A percentile compares a stretch with the other conserved stretches of the same genome.
These are phyloP conservation scores for Megatriorchis doriae DNA, from an alignment of 2,113 vertebrate genomes.

Conservation along the genomic window DNA sequence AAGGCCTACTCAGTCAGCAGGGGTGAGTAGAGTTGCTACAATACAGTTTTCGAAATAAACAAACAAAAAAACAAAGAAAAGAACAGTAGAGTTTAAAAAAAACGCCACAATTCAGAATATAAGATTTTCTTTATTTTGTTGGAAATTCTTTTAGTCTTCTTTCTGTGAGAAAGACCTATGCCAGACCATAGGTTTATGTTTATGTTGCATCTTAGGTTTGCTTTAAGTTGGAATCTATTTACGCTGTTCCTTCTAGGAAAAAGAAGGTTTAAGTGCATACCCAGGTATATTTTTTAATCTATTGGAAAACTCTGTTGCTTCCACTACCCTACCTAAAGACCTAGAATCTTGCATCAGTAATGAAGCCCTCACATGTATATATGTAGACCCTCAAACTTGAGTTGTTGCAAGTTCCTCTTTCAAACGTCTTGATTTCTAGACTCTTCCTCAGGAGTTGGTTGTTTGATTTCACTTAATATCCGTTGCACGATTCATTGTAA, in stretches of 20 bases:
- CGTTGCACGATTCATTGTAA: neutral
- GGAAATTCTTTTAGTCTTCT: neutral
- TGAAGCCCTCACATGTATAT: neutral
- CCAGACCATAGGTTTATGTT: neutral
- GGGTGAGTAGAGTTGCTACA: slow-evolving; percentile 36
- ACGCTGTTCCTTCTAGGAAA: neutral
- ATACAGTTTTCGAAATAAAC: neutral
- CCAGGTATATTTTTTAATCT: neutral
- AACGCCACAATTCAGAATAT: neutral
- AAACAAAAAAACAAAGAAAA: neutral
- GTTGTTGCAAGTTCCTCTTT: neutral
- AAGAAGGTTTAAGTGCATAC: neutral
- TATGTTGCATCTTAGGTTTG: neutral
- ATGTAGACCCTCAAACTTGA: neutral
- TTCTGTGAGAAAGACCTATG: neutral
- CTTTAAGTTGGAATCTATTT: neutral
- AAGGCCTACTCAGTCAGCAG: neutral
- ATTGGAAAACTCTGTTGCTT: neutral
- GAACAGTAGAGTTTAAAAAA: neutral
- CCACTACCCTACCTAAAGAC: neutral
- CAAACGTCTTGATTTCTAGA: neutral
- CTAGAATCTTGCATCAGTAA: neutral
- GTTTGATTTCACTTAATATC: neutral
- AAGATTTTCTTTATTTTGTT: neutral
- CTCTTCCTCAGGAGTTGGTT: neutral